These are phyloP conservation scores for Xiphophorus maculatus DNA, from an alignment of 2,113 vertebrate genomes.

Conservation along the genomic window DNA sequence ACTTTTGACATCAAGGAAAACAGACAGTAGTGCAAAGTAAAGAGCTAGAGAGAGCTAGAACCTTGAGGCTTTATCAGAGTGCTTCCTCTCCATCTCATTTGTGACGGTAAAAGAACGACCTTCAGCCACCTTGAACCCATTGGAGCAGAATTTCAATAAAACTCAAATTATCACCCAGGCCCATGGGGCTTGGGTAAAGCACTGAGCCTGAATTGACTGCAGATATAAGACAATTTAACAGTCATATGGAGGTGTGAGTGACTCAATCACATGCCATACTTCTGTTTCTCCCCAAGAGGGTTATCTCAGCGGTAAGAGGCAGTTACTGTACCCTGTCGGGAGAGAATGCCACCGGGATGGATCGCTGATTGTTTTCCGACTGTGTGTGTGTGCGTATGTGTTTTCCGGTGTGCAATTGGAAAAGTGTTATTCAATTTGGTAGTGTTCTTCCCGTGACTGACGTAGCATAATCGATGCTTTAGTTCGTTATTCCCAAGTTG, in stretches of 20 bases:
- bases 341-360: slow-evolving; percentile 43
- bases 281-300: slow-evolving; percentile 35
- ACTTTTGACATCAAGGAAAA: slow-evolving; percentile 27
- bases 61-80: slow-evolving; percentile 43
- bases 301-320: slow-evolving; percentile 25
- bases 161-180: slow-evolving; percentile 73
- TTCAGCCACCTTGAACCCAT: slow-evolving; percentile 77
- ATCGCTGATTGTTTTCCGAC: slow-evolving; percentile 54
- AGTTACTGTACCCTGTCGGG: slow-evolving; percentile 41
- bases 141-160: slow-evolving; percentile 79
- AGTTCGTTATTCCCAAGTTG: slow-evolving; percentile 56
- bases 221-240: slow-evolving; percentile 71
- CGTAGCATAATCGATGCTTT: slow-evolving; percentile 69
- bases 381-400: slow-evolving; percentile 9
- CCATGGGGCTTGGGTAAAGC: slow-evolving; percentile 56
- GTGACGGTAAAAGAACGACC: slow-evolving; percentile 60
- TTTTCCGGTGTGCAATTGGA: slow-evolving; percentile 21
- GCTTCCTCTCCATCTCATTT: slow-evolving; percentile 45
- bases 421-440: slow-evolving; percentile 71
- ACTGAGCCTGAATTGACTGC: slow-evolving; percentile 58
- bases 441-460: slow-evolving; percentile 56
- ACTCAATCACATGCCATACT: slow-evolving; percentile 71
- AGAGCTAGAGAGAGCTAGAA: slow-evolving; percentile 14
- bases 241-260: slow-evolving; percentile 74
- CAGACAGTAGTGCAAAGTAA: slow-evolving; percentile 10